phyloP scores from a whole-genome alignment of 2,113 vertebrate species.

The Ptilonorhynchus violaceus region DNA sequence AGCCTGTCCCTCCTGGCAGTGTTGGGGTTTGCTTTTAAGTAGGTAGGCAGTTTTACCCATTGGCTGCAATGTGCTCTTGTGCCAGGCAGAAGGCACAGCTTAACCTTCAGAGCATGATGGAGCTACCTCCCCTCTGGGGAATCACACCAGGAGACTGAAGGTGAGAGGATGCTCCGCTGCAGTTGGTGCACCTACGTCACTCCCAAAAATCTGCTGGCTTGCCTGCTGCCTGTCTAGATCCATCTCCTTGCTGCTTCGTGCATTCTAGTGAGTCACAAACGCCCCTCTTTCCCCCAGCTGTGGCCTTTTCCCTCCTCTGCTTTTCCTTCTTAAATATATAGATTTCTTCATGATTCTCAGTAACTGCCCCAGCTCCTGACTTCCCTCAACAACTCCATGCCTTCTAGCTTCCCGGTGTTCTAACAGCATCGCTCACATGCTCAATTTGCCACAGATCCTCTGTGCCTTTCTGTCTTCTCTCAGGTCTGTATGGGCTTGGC shows the following conservation, averaged over 20 bases:
- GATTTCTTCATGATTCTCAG: neutral
- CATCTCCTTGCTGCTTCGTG: neutral
- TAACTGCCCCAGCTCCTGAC: neutral
- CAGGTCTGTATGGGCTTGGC: neutral
- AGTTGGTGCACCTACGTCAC: neutral
- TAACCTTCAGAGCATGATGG: slow-evolving; percentile 33
- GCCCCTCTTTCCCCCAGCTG: neutral
- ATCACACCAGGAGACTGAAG: neutral
- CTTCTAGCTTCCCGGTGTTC: neutral
- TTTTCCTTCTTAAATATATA: neutral
- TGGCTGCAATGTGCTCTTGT: slow-evolving; percentile 13
- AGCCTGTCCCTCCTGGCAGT: slow-evolving; percentile 52
- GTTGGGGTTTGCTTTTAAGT: slow-evolving; percentile 57
- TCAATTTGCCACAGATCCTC: neutral
- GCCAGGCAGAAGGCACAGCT: slow-evolving; percentile 41
- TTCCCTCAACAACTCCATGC: neutral
- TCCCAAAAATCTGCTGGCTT: neutral
- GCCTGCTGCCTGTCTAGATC: neutral
- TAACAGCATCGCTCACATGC: neutral
- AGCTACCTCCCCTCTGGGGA: slow-evolving; percentile 1
- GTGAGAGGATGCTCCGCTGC: slow-evolving; percentile 5
- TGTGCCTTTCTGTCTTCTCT: neutral
- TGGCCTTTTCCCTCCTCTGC: neutral
- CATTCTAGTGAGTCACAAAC: neutral
- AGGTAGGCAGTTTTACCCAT: slow-evolving; percentile 52